Percentiles rank a stretch among this genome's conserved stretches.
Evolutionary conservation across 2,797 vertebrate genomes (phyloP).

Genomic region (Tympanoctomys barrerae): DNA sequence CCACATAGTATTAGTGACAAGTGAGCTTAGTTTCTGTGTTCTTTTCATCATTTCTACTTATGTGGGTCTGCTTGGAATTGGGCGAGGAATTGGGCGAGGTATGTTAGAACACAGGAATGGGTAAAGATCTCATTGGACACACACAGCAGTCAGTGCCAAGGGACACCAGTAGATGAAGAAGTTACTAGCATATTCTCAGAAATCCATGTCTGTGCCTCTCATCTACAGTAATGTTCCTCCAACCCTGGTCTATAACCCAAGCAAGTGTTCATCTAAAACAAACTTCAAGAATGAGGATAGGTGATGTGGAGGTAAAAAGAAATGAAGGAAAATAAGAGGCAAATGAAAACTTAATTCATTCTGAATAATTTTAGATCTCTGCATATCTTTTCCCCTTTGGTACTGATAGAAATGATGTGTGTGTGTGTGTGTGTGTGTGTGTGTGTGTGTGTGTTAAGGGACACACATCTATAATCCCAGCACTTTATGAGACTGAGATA

Average conservation of each 20-base stretch:
- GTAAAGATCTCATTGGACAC: neutral
- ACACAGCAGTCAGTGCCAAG: neutral
- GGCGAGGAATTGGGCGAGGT: neutral
- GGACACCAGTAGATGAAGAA: neutral
- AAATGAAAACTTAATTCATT: neutral
- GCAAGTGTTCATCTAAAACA: neutral
- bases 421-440: too few species aligned
- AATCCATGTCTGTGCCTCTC: neutral
- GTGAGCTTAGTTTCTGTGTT: neutral
- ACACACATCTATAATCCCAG: neutral
- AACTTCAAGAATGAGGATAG: neutral
- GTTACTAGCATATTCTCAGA: neutral
- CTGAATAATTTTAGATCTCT: neutral
- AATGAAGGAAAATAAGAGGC: neutral
- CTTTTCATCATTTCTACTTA: neutral
- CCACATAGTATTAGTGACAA: neutral
- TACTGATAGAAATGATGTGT: neutral
- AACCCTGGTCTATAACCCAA: neutral
- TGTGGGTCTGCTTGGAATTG: neutral
- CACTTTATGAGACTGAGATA: neutral
- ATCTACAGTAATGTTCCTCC: neutral
- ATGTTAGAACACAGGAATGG: neutral
- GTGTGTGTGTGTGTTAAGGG: neutral
- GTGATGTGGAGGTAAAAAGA: neutral
- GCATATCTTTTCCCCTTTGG: neutral